A percentile compares a stretch with the other conserved stretches of the same genome.
Conservation (phyloP, 2,113 vertebrate species). For the Burhinus oedicnemus region DNA sequence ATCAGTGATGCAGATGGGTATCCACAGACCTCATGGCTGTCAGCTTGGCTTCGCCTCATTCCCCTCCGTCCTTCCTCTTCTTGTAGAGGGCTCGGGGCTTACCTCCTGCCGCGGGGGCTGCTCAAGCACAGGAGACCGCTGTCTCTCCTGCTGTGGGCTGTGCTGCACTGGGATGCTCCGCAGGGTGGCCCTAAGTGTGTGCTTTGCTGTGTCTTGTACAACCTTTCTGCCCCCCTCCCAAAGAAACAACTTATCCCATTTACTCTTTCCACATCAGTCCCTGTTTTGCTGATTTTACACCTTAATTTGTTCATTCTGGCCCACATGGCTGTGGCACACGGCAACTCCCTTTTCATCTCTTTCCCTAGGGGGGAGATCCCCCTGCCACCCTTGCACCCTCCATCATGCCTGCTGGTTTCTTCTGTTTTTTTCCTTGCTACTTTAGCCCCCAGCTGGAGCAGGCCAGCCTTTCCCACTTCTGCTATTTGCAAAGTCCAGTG, state of each 20-base stretch:
- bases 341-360: rapidly evolving
- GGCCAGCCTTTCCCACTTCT: neutral
- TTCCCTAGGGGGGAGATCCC: neutral
- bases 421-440: neutral
- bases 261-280: neutral
- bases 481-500: neutral
- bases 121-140: neutral
- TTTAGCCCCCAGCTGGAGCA: neutral
- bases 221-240: neutral
- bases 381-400: neutral
- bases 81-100: neutral
- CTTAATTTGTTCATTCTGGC: neutral
- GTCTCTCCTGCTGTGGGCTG: rapidly evolving
- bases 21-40: neutral
- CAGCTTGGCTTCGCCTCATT: neutral
- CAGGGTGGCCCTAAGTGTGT: rapidly evolving
- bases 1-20: neutral
- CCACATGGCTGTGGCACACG: rapidly evolving
- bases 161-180: rapidly evolving
- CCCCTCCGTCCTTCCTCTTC: neutral
- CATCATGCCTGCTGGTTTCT: rapidly evolving
- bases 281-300: neutral
- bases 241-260: neutral
- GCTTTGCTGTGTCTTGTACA: neutral
- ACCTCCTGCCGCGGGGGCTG: too few species aligned